Base-by-base conservation (phyloP, 2,888 invertebrate species). In the Sinhomidia bicolor region DNA sequence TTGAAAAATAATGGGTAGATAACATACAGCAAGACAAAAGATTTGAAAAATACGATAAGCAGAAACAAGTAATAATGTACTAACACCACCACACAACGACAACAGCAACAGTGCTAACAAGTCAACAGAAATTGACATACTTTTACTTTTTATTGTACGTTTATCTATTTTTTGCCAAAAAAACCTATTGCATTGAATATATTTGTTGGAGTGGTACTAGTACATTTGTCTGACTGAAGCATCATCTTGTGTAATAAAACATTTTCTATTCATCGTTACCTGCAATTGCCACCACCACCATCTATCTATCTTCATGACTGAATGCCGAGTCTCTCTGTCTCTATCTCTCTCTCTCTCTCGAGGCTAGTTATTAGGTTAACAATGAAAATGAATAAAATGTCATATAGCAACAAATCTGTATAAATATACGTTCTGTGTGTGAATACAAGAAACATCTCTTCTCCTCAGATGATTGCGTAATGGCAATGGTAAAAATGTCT, bases 61-160 rank as follows among this genome's bases (percentile, higher is more conserved):
- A 54, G 51, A 17, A 10, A 60, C 10, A 60, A 9, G 62, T 5
- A 65, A 17, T 12, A 68, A 9, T 65, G 68, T 26, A 57, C 57
- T 57, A 20, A 57, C 57, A 6, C 26, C 10, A n/a, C 12, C 44
- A 71, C 17, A 17, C 54, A n/a, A 2, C 47, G n/a, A 20, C 20
- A 44, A 17, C 54, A n/a, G 6, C 47, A 36, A 20, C 20, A 44
- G 9, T 44, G 20, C 17, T 32, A 10, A 5, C 10, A 32, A 32
- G 17, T 17, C n/a, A 17, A 57, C 23, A 79, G 76, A 65, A 62
- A 41, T 41, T 86, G 86, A 86, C 86, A 86, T 81, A 86, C 86
- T 86, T 86, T 86, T 86, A 86, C 86, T 86, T 86, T 71, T 81
- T 57, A 54, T 51, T 26, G 60, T n/a, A 41, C 41, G 12, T 76